Percentiles rank a stretch among this genome's conserved stretches.
Evolutionary conservation across 2,113 vertebrate genomes (phyloP).

Genomic region (Scytalopus superciliaris): DNA sequence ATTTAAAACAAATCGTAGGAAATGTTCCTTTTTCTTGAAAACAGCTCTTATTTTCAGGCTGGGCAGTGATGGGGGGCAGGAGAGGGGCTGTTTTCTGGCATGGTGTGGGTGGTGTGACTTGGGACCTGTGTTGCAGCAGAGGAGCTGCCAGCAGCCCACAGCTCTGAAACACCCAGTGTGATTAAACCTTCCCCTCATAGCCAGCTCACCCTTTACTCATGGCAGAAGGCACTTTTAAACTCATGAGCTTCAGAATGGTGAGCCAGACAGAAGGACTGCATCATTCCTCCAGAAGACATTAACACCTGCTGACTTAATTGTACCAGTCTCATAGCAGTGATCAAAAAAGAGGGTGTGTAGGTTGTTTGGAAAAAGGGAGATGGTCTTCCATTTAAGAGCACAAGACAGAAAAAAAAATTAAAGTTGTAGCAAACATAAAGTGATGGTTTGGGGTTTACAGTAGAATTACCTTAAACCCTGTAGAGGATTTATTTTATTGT

Average conservation of each 20-base stretch:
- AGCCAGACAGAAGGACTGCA: neutral
- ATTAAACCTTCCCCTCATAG: neutral
- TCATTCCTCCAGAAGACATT: neutral
- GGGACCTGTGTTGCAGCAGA: neutral
- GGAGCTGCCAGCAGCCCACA: neutral
- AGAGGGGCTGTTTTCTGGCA: neutral
- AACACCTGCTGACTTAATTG: neutral
- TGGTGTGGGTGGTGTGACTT: rapidly evolving
- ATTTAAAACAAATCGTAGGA: neutral
- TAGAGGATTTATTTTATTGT: neutral
- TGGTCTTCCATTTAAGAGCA: neutral
- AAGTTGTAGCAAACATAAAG: neutral
- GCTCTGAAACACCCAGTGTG: neutral
- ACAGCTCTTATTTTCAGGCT: neutral
- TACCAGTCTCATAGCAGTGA: neutral
- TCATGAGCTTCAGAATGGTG: neutral
- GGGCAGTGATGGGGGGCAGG: rapidly evolving
- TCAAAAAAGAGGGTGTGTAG: neutral
- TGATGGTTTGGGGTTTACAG: neutral
- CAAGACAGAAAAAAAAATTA: neutral
- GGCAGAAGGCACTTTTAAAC: neutral
- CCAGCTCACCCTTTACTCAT: neutral
- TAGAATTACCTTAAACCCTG: neutral
- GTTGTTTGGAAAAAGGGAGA: neutral
- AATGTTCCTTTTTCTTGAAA: neutral